Percentiles rank a stretch among this genome's conserved stretches.
phyloP scores from a whole-genome alignment of 2,797 vertebrate species.

The Scomberomorus guttatus region DNA sequence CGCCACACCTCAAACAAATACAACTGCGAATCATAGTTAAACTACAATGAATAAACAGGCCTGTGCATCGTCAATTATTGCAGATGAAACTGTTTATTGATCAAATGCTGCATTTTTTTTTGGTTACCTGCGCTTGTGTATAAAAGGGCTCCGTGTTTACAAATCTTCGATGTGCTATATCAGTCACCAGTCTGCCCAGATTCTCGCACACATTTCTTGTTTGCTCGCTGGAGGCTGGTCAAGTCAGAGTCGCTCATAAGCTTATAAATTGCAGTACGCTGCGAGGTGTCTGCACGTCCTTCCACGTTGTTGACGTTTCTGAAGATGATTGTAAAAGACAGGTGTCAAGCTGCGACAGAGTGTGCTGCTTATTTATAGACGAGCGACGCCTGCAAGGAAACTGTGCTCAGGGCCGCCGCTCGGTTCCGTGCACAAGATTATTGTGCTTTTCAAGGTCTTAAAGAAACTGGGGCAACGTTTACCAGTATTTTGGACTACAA shows the following conservation, averaged over 20 bases:
- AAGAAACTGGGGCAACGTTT: conserved; percentile 53
- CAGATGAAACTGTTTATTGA: background rate
- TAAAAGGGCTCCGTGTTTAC: conserved; percentile 9
- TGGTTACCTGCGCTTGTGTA: conserved; percentile 43
- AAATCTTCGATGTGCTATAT: conserved; percentile 22
- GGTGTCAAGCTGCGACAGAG: conserved; percentile 17
- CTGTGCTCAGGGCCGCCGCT: background rate
- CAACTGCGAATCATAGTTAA: conserved; percentile 7
- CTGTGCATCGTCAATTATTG: background rate
- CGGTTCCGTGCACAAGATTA: conserved; percentile 53
- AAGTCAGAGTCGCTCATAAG: background rate
- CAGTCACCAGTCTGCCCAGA: conserved; percentile 39
- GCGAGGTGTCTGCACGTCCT: conserved; percentile 36
- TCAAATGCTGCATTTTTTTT: background rate
- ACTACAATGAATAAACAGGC: background rate
- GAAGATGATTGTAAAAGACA: conserved; percentile 18
- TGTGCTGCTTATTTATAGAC: conserved; percentile 35
- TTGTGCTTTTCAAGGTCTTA: conserved; percentile 54
- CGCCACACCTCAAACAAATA: conserved; percentile 33
- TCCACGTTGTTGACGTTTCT: conserved; percentile 40
- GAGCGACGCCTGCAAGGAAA: conserved; percentile 8
- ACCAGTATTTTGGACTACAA: conserved; percentile 77
- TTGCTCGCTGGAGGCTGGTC: conserved; percentile 34
- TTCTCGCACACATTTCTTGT: conserved; percentile 38
- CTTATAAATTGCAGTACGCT: conserved; percentile 33